Conservation (phyloP, 2,797 vertebrate species). For the Corythornis leucogaster region DNA sequence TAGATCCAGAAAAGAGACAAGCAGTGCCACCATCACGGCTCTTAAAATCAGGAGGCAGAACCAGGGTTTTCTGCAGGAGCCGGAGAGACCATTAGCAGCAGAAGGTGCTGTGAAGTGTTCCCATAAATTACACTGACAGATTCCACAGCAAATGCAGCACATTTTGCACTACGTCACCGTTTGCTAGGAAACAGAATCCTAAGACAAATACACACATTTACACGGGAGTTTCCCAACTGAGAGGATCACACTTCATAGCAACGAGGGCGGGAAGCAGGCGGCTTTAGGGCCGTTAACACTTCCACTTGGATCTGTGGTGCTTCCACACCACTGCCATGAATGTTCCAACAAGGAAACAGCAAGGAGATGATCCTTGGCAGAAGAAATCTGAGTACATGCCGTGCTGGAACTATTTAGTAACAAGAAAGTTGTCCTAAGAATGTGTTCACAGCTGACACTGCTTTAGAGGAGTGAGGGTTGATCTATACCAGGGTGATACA, state of each 20-base stretch:
- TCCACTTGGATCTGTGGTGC: background rate
- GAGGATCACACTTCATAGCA: background rate
- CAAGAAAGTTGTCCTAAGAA: background rate
- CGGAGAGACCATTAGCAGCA: constrained; percentile 11
- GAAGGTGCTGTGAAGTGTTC: background rate
- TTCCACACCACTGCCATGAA: background rate
- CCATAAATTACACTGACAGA: background rate
- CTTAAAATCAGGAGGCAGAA: constrained; percentile 59
- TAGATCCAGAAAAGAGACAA: constrained; percentile 20
- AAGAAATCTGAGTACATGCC: background rate
- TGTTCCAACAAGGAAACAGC: constrained; percentile 1
- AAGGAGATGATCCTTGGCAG: background rate
- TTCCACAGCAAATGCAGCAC: background rate
- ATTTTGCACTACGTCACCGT: background rate
- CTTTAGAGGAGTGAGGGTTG: background rate
- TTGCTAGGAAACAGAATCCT: constrained; percentile 45
- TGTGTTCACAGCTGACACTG: background rate
- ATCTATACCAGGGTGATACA: background rate
- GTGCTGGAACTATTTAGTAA: background rate
- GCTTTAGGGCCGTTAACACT: constrained; percentile 7
- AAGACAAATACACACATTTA: background rate
- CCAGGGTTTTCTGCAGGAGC: constrained; percentile 10
- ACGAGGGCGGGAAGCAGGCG: background rate
- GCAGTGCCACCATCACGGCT: background rate
- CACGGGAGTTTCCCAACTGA: constrained; percentile 18